Base-by-base conservation (phyloP, 2,888 invertebrate species). In the Diplazon laetatorius region DNA sequence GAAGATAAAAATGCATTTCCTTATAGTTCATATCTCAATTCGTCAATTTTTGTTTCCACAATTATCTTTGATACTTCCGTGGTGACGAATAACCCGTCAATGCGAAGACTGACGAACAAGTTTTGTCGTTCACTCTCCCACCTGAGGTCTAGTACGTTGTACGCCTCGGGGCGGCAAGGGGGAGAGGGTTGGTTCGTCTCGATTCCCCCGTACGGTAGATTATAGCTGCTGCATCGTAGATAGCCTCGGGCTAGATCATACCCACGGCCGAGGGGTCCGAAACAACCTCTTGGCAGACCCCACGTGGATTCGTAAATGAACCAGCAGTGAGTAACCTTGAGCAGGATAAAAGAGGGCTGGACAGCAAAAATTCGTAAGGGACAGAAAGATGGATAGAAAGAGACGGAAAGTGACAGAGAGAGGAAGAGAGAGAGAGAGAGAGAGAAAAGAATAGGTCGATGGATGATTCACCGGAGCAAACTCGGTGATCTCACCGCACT, bases 381-480 rank as follows among this genome's bases (percentile, higher is more conserved):
- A 46, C 44, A 12, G 46, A 52, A 25, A 20, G 55, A 25, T 10
- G 10, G 37, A 42, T 35, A 12, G 52, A 50, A 35, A 18, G 66
- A 66, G 25, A 25, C 22, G 20, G 12, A 20, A 10, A 44, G 50
- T n/a, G 18, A 50, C 30, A 25, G 20, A n/a, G 35, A 39, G 44
- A 20, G 14, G 20, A 22, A 46, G 50, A 12, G 46, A 52, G 37
- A 20, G 55, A 25, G 10, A n/a, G 37, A 42, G 44, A 12, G 52
- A 50, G 44, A 18, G 66, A 66, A 22, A 25, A 39, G 20, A 16
- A 20, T 9, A 44, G 50, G 16, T 16, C 25, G 48, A 39, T 52
- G 70, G 81, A 83, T 85, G 85, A 85, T 84, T 85, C 85, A 85
- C 80, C 65, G 77, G 74, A 80, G 77, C 59, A 78, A 82, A 81